Conservation (phyloP, 92 coral and sea anemone genomes). For the Zoanthus solanderi region DNA sequence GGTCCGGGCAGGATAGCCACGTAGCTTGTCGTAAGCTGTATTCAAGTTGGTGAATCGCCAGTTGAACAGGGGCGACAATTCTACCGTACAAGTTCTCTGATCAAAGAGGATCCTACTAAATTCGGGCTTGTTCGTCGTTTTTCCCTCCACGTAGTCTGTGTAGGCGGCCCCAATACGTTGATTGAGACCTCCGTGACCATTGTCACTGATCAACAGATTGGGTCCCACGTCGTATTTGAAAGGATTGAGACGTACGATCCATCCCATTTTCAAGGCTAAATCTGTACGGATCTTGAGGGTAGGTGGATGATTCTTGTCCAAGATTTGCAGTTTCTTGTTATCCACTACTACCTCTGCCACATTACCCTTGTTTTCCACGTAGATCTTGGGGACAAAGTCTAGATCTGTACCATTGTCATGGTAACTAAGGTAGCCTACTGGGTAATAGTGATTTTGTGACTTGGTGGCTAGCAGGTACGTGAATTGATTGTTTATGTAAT, state of each 20-base stretch:
- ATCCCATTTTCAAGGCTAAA: background rate
- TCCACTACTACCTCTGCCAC: background rate
- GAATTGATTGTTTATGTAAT: background rate
- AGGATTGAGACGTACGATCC: background rate
- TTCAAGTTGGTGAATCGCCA: too few relatives aligned
- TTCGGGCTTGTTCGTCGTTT: background rate
- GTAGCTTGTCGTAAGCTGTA: too few relatives aligned
- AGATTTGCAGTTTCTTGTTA: background rate
- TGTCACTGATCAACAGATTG: background rate
- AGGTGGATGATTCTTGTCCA: background rate
- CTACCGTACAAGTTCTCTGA: too few relatives aligned
- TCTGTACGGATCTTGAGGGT: background rate
- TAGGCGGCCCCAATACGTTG: background rate
- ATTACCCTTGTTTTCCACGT: background rate
- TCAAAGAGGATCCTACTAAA: too few relatives aligned
- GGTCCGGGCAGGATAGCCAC: too few relatives aligned
- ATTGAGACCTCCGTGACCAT: background rate
- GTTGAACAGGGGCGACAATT: too few relatives aligned
- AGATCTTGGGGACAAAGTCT: background rate
- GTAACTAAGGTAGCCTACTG: too few relatives aligned
- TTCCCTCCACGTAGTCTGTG: slow-evolving; percentile 9
- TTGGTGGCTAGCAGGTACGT: background rate
- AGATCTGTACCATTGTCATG: too few relatives aligned
- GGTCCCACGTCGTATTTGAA: background rate
- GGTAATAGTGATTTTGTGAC: background rate